Conservation (phyloP, 2,888 invertebrate genomes). For the Ecliptopera silaceata region DNA sequence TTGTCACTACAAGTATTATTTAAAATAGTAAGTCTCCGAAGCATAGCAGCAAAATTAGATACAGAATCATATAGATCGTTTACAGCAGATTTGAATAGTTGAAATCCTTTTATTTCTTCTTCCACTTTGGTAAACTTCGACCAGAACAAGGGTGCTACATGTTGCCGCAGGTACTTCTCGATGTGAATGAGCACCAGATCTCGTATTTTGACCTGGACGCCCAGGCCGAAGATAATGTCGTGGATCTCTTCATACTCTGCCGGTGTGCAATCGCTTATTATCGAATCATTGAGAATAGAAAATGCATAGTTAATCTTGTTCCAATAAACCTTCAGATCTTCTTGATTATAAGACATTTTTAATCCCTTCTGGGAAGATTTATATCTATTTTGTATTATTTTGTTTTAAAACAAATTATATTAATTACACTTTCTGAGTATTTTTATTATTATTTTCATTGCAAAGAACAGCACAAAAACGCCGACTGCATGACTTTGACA, state of each 20-base stretch:
- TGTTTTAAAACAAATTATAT: neutral
- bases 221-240: slow-evolving; percentile 64
- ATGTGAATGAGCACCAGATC: slow-evolving; percentile 73
- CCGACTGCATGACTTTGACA: too few species aligned
- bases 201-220: slow-evolving; percentile 68
- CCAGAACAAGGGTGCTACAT: slow-evolving; percentile 86
- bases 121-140: slow-evolving; percentile 81
- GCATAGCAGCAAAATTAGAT: slow-evolving; percentile 78
- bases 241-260: slow-evolving; percentile 71
- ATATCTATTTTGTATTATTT: neutral
- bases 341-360: slow-evolving; percentile 63
- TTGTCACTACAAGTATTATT: slow-evolving; percentile 69
- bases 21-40: slow-evolving; percentile 81
- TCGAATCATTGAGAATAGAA: slow-evolving; percentile 69
- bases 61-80: slow-evolving; percentile 84
- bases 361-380: too few species aligned
- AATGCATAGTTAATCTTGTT: slow-evolving; percentile 74
- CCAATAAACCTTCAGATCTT: slow-evolving; percentile 70
- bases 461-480: too few species aligned
- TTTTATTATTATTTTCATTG: too few species aligned
- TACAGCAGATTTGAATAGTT: slow-evolving; percentile 86
- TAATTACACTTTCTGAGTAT: too few species aligned
- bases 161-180: slow-evolving; percentile 84
- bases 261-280: slow-evolving; percentile 64
- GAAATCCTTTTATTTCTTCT: slow-evolving; percentile 84